These are phyloP conservation scores for Brachionichthys hirsutus DNA, from an alignment of 2,113 vertebrate species.

Conservation along the genomic window DNA sequence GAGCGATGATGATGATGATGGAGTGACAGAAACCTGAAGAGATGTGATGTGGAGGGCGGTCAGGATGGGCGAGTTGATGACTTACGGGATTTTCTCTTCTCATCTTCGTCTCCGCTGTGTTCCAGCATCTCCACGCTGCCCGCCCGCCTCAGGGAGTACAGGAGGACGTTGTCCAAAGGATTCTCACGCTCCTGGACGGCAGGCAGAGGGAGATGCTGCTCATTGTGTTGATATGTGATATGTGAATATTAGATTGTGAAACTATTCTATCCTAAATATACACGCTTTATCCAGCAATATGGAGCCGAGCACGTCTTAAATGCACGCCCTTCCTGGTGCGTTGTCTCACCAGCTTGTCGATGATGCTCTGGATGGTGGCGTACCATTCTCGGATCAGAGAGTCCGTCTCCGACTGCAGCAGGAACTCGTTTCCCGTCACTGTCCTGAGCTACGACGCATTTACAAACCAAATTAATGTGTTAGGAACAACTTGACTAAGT, in stretches of 20 bases:
- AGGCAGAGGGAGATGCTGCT: neutral
- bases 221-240: too few relatives aligned
- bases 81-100: constrained; percentile 70
- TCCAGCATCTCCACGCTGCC: constrained; percentile 81
- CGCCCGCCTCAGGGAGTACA: constrained; percentile 76
- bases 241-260: too few relatives aligned
- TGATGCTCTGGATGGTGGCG: constrained; percentile 81
- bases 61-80: neutral
- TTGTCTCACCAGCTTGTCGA: constrained; percentile 83
- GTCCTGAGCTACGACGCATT: constrained; percentile 82
- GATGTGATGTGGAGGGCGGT: constrained; percentile 3
- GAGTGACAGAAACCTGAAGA: constrained; percentile 13
- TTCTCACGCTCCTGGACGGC: constrained; percentile 85
- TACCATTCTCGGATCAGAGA: constrained; percentile 86
- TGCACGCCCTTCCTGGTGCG: neutral
- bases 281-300: too few relatives aligned
- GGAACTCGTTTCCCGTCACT: constrained; percentile 88
- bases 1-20: constrained; percentile 22
- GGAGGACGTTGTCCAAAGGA: constrained; percentile 82
- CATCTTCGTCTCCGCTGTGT: constrained; percentile 85
- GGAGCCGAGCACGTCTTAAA: too few relatives aligned
- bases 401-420: constrained; percentile 89
- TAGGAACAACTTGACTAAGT: too few relatives aligned
- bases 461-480: neutral
- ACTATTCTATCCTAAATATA: too few relatives aligned